Conservation (phyloP, 1,140 invertebrate species). For the Eueides isabella region DNA sequence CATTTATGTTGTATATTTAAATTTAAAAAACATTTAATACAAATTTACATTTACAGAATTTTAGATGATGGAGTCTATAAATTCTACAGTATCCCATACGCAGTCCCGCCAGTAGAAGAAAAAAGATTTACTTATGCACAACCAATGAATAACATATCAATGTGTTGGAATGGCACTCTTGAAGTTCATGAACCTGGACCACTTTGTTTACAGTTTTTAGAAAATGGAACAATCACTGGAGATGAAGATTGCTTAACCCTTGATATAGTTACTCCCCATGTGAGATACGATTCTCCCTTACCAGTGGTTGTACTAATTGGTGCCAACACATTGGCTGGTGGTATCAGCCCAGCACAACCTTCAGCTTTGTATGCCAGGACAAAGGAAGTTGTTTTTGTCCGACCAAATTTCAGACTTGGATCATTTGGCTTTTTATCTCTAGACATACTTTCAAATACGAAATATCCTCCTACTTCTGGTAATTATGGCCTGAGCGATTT, state of each 20-base stretch:
- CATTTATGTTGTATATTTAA: neutral
- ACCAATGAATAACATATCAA: conserved; percentile 84
- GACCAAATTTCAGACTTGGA: conserved; percentile 90
- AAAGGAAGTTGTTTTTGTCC: conserved; percentile 91
- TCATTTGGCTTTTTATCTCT: conserved; percentile 90
- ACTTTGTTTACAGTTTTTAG: conserved; percentile 86
- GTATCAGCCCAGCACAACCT: conserved; percentile 86
- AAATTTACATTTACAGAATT: conserved; percentile 79
- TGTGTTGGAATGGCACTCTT: conserved; percentile 92
- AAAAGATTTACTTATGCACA: conserved; percentile 89
- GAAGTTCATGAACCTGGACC: conserved; percentile 86
- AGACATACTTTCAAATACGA: conserved; percentile 86
- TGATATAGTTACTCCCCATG: conserved; percentile 89
- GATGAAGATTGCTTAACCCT: conserved; percentile 91
- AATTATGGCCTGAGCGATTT: conserved; percentile 94
- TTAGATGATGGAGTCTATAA: conserved; percentile 89
- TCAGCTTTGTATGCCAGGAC: conserved; percentile 86
- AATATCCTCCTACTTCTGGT: conserved; percentile 89
- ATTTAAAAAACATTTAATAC: neutral
- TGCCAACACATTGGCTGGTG: conserved; percentile 88
- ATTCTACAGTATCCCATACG: conserved; percentile 94
- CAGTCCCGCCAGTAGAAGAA: conserved; percentile 88
- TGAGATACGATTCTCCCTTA: conserved; percentile 87
- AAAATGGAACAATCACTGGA: conserved; percentile 85
- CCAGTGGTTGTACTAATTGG: conserved; percentile 93